Evolutionary conservation across 2,888 invertebrate genomes (phyloP).

Genomic region (Sisyra terminalis): DNA sequence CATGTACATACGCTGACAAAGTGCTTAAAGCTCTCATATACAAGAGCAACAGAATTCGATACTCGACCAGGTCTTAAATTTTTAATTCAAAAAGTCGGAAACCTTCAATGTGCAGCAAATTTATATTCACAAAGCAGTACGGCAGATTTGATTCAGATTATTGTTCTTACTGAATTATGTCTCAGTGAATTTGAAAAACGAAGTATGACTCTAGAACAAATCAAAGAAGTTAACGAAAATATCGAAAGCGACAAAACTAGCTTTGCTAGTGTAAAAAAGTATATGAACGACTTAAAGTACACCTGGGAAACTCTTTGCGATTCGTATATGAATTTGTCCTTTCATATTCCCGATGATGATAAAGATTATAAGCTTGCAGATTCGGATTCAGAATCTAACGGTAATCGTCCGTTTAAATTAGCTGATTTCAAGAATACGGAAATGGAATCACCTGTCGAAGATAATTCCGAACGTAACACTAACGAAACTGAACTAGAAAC

Average conservation of each 20-base stretch:
- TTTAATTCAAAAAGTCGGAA: slow-evolving; percentile 82
- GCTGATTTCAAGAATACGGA: slow-evolving; percentile 3
- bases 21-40: slow-evolving; percentile 67
- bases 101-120: slow-evolving; percentile 72
- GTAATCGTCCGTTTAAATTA: slow-evolving; percentile 3
- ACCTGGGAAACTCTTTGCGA: slow-evolving; percentile 27
- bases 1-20: slow-evolving; percentile 57
- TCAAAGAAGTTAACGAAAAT: slow-evolving; percentile 27
- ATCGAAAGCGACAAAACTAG: too few relatives aligned
- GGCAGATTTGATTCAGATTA: slow-evolving; percentile 78
- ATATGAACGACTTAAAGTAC: slow-evolving; percentile 22
- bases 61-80: slow-evolving; percentile 84
- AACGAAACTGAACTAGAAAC: background rate
- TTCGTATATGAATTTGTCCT: slow-evolving; percentile 24
- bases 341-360: slow-evolving; percentile 20
- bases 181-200: slow-evolving; percentile 51
- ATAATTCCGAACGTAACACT: background rate
- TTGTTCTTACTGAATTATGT: slow-evolving; percentile 72
- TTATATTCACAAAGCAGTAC: slow-evolving; percentile 86
- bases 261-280: slow-evolving; percentile 19
- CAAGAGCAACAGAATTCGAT: slow-evolving; percentile 74
- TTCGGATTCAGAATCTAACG: background rate
- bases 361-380: slow-evolving; percentile 12
- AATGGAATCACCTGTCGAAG: background rate
- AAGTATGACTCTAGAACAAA: slow-evolving; percentile 39